phyloP scores from a whole-genome alignment of 2,888 invertebrate species.

The Podabrus alpinus region DNA sequence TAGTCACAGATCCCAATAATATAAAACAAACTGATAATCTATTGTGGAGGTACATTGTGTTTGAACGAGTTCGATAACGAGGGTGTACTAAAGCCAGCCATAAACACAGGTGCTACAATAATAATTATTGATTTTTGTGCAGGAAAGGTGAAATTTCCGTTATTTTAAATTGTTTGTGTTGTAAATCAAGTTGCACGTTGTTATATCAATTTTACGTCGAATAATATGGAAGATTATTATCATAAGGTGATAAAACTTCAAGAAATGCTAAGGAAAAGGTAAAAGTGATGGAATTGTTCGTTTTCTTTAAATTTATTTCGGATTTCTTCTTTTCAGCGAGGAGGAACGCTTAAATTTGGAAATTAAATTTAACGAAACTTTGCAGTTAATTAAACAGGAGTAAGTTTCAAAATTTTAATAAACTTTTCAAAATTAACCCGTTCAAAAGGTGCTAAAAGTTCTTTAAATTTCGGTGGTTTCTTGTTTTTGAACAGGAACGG shows the following conservation, averaged over 20 bases:
- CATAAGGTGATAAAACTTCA: constrained; percentile 52
- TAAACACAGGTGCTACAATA: neutral
- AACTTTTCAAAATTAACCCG: neutral
- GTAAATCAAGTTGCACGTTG: neutral
- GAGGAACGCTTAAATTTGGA: constrained; percentile 60
- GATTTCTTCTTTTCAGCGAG: constrained; percentile 51
- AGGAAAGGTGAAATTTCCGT: neutral
- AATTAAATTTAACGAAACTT: constrained; percentile 60
- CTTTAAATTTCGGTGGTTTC: too few relatives aligned
- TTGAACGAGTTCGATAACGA: neutral
- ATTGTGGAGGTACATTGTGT: neutral
- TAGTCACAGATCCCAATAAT: neutral
- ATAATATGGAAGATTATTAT: constrained; percentile 50
- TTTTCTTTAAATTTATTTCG: constrained; percentile 5
- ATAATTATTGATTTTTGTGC: neutral
- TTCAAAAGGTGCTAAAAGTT: neutral
- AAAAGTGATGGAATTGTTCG: constrained; percentile 28
- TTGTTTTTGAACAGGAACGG: neutral
- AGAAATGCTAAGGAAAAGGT: constrained; percentile 54
- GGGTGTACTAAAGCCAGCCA: neutral
- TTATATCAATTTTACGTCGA: constrained; percentile 16
- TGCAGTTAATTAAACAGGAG: constrained; percentile 59
- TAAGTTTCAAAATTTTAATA: constrained; percentile 47
- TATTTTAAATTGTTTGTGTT: neutral
- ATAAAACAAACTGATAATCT: constrained; percentile 1